Conservation (phyloP, 2,797 vertebrate species). For the Crocodylus rhombifer region DNA sequence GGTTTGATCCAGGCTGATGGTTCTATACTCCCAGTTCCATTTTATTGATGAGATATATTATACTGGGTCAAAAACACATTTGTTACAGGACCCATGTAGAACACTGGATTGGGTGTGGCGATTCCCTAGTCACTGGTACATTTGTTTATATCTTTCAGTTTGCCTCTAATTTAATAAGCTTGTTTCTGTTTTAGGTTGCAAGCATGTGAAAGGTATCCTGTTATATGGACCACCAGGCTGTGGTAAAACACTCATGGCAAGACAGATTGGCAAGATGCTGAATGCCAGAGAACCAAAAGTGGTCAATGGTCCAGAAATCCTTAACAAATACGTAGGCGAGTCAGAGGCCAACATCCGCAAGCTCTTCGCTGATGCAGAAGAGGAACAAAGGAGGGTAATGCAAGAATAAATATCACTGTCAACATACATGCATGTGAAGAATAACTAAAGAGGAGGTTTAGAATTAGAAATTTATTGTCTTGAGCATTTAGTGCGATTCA, state of each 20-base stretch:
- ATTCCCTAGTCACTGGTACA: rapidly evolving
- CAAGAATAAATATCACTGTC: not conserved
- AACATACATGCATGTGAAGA: not conserved
- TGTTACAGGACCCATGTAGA: not conserved
- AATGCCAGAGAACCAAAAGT: constrained; percentile 97
- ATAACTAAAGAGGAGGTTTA: not conserved
- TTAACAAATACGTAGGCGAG: constrained; percentile 98
- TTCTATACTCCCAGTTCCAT: not conserved
- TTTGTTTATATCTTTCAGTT: not conserved
- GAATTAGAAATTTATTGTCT: not conserved
- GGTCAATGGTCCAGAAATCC: constrained; percentile 97
- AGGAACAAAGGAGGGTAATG: constrained; percentile 95
- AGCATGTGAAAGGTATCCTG: constrained; percentile 97
- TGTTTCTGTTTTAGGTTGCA: constrained; percentile 87
- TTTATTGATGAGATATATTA: rapidly evolving
- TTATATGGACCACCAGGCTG: constrained; percentile 96
- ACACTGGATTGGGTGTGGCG: not conserved
- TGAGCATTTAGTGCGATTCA: not conserved
- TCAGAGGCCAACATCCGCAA: constrained; percentile 98
- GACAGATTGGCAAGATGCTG: constrained; percentile 98
- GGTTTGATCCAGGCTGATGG: not conserved
- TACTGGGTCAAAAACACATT: not conserved
- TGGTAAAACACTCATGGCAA: constrained; percentile 97
- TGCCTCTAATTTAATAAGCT: not conserved
- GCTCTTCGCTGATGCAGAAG: constrained; percentile 97